Evolutionary conservation across 53 echinoderm and acorn worm genomes (phyloP), one percentile per base, ranked within the genome.

Genomic region (Hippasteria phrygiana): DNA sequence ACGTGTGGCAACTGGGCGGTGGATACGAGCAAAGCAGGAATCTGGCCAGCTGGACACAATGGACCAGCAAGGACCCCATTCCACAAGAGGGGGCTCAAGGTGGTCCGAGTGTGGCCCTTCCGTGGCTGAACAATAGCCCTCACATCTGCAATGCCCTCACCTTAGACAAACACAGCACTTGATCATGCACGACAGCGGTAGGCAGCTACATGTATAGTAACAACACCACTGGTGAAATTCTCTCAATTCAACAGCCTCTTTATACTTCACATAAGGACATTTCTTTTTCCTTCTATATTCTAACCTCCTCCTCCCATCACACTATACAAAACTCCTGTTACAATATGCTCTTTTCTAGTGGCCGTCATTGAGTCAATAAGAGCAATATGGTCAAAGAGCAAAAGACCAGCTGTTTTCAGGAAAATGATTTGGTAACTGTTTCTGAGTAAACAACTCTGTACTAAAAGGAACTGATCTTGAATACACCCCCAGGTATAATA

Each of bases 111-210:
- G 55, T 14, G 31, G 32, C 48, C 37, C 20, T 45, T 18, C 10
- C 3, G 29, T 12, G 26, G 18, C 27, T n/a, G 20, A 16, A 80
- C 80, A 80, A 80, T 20, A 55, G 64, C 10, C 26, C 38, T 39
- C 80, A 66, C 83, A 83, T 47, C 67, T 66, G 83, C 47, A 43
- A 22, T 4, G 47, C 67, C 46, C 83, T 67, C 47, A 65, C 17
- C 83, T 32, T 17, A 66, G 41, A 83, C 83, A 83, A 83, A 83
- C 83, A 83, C 27, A 31, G 83, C 67, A 54, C 77, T 55, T 14
- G 73, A 20, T 20, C 16, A 62, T 12, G 5, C 62, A 5, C 7
- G 62, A 24, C 18, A 62, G 62, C 16, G 16, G 62, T 5, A 17
- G 46, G 27, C 46, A 28, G 39, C 41, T 41, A 14, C 42, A 43